Conservation (phyloP, 2,113 vertebrate genomes). For the Machaerirhynchus nigripectus region DNA sequence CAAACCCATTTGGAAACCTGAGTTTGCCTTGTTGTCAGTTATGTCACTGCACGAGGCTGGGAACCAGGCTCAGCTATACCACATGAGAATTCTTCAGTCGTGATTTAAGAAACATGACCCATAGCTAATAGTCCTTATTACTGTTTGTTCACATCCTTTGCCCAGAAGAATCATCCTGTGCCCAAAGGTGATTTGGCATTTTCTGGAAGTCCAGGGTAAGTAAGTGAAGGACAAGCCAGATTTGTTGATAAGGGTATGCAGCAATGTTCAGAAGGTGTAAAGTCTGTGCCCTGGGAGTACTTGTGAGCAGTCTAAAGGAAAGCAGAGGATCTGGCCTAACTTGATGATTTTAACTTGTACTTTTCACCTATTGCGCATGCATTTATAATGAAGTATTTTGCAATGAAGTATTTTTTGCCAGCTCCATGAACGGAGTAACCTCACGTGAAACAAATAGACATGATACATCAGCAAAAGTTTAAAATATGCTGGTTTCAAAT, state of each 20-base stretch:
- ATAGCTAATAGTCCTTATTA: not conserved
- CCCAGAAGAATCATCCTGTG: not conserved
- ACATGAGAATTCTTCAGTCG: not conserved
- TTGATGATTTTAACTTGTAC: not conserved
- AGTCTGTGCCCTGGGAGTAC: not conserved
- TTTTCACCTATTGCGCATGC: not conserved
- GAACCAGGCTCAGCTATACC: not conserved
- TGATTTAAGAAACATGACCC: not conserved
- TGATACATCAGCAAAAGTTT: not conserved
- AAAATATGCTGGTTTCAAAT: not conserved
- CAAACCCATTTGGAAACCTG: not conserved
- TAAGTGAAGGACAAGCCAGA: not conserved
- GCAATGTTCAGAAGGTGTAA: not conserved
- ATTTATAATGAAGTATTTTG: not conserved
- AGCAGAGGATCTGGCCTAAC: not conserved
- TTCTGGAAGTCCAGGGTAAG: not conserved
- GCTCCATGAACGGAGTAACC: not conserved
- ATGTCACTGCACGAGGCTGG: not conserved
- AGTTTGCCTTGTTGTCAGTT: not conserved
- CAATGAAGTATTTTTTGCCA: not conserved
- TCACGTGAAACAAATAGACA: not conserved
- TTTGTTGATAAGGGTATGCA: not conserved
- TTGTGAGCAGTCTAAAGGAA: not conserved
- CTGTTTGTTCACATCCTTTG: not conserved
- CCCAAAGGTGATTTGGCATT: not conserved